These are phyloP conservation scores for Hybognathus amarus DNA, from an alignment of 2,797 vertebrate species.

Conservation along the genomic window DNA sequence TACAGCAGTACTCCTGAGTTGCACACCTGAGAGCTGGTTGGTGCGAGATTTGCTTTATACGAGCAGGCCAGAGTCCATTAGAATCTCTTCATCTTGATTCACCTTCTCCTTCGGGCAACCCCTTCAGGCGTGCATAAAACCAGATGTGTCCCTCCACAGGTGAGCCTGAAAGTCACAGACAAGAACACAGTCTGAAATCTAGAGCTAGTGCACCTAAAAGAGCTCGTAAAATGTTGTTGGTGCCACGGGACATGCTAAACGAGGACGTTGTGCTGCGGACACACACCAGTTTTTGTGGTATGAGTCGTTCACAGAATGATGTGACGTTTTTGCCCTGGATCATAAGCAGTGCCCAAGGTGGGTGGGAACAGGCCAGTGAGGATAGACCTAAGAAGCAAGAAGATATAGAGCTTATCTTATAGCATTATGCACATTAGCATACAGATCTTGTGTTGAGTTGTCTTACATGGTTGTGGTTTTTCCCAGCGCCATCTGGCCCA, in stretches of 20 bases:
- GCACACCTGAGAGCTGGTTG: constrained; percentile 89
- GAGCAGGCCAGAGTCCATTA: constrained; percentile 89
- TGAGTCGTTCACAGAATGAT: constrained; percentile 89
- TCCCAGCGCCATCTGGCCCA: constrained; percentile 98
- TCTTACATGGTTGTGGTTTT: constrained; percentile 99
- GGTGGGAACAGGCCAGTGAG: constrained; percentile 96
- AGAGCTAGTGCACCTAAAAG: neutral
- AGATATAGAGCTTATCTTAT: neutral
- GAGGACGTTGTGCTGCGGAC: constrained; percentile 98
- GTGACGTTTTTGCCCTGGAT: constrained; percentile 95
- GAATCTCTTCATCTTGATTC: constrained; percentile 93
- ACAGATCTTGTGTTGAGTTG: neutral
- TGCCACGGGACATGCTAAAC: constrained; percentile 84
- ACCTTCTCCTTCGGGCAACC: constrained; percentile 88
- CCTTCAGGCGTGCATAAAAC: constrained; percentile 96
- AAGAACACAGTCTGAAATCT: neutral
- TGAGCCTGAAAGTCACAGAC: constrained; percentile 82
- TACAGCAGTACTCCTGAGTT: neutral
- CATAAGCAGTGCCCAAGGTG: constrained; percentile 94
- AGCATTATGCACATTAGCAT: neutral
- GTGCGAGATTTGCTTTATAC: constrained; percentile 90
- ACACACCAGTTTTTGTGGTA: constrained; percentile 95
- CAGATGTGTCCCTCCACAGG: constrained; percentile 98
- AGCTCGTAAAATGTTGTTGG: too few relatives aligned
- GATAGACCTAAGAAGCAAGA: constrained; percentile 86